Evolutionary conservation across 2,113 vertebrate genomes (phyloP).

Genomic region (Phyllostomus discolor): DNA sequence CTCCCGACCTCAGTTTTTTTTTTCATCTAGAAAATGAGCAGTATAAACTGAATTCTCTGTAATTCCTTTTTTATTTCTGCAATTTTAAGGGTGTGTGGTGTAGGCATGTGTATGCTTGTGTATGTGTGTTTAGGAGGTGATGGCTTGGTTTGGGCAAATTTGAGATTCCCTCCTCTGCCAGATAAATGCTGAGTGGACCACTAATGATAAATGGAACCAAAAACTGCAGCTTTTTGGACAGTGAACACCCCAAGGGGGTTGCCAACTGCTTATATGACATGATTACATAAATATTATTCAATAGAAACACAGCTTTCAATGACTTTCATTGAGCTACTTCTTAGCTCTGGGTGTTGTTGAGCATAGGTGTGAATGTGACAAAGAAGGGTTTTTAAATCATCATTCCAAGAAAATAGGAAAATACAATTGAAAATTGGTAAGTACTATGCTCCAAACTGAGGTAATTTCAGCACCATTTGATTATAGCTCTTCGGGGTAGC

Average conservation of each 20-base stretch:
- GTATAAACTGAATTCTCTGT: not conserved
- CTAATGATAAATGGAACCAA: not conserved
- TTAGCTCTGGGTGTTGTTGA: not conserved
- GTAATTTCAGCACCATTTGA: not conserved
- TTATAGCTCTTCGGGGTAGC: not conserved
- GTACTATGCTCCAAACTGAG: not conserved
- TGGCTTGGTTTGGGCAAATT: not conserved
- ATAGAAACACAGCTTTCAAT: not conserved
- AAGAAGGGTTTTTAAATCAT: not conserved
- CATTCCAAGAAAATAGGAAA: not conserved
- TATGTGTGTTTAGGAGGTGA: not conserved
- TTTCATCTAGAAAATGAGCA: not conserved
- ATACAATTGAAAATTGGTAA: not conserved
- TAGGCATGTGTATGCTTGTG: not conserved
- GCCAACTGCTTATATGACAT: not conserved
- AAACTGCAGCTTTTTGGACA: not conserved
- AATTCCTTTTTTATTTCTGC: not conserved
- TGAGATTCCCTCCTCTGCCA: not conserved
- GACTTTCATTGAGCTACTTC: not conserved
- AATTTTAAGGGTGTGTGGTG: not conserved
- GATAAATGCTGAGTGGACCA: not conserved
- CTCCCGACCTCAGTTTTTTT: not conserved
- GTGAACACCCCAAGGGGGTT: not conserved
- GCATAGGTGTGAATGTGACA: not conserved
- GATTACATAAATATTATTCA: not conserved